phyloP scores from a whole-genome alignment of 2,113 vertebrate species.

The Plestiodon gilberti region DNA sequence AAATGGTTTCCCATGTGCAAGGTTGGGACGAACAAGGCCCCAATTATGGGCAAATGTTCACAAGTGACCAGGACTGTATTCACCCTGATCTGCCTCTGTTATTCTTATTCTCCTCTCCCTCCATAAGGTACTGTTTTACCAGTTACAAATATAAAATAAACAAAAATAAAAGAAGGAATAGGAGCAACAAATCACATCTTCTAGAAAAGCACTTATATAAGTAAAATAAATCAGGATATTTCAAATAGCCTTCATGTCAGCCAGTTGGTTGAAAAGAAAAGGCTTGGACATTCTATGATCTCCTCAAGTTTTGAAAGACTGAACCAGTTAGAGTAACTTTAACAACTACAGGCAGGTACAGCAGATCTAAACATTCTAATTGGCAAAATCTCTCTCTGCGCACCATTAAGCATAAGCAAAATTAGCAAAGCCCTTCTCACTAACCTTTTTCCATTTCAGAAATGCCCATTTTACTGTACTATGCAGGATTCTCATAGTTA shows the following conservation, averaged over 20 bases:
- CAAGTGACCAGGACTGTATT: too few species aligned
- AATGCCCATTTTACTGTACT: neutral
- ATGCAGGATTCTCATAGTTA: neutral
- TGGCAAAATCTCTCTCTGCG: neutral
- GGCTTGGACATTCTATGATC: neutral
- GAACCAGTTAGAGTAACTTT: neutral
- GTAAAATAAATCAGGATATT: neutral
- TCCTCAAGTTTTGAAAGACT: neutral
- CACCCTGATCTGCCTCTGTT: too few species aligned
- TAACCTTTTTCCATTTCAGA: slow-evolving; percentile 10
- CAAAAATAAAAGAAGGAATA: too few species aligned
- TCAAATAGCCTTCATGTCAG: neutral
- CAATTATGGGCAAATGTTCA: too few species aligned
- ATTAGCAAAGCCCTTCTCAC: neutral
- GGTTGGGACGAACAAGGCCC: too few species aligned
- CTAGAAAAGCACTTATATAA: too few species aligned
- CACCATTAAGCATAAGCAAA: neutral
- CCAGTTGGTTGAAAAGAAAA: neutral
- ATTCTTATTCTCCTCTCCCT: too few species aligned
- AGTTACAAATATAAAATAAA: too few species aligned
- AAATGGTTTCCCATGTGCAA: too few species aligned
- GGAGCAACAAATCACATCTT: too few species aligned
- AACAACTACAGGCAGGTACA: neutral
- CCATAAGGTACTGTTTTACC: too few species aligned
- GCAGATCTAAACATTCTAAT: neutral